These are phyloP conservation scores for Eupithecia pulchellata DNA, from an alignment of 2,888 invertebrate species.

Conservation along the genomic window DNA sequence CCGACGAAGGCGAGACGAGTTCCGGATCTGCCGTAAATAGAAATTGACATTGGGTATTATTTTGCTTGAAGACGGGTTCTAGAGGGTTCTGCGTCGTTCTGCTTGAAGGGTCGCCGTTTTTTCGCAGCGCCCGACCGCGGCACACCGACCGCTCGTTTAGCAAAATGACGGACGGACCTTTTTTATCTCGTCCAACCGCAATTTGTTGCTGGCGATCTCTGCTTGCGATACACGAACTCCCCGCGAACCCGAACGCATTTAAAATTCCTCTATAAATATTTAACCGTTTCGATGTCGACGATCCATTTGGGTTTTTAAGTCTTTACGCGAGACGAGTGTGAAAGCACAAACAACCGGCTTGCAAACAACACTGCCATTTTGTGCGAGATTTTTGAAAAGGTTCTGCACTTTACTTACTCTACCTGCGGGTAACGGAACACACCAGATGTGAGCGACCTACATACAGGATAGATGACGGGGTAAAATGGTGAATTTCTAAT, in stretches of 20 bases:
- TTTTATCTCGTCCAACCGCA: conserved; percentile 83
- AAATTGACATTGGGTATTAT: conserved; percentile 70
- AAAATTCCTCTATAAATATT: conserved; percentile 74
- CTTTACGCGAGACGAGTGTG: conserved; percentile 32
- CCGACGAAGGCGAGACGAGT: conserved; percentile 32
- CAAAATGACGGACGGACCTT: conserved; percentile 83
- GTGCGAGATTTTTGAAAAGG: conserved; percentile 12
- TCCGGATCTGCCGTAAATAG: conserved; percentile 62
- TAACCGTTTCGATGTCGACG: conserved; percentile 59
- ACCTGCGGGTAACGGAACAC: background rate
- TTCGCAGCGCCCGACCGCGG: conserved; percentile 63
- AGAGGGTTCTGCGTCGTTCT: conserved; percentile 3
- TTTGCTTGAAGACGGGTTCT: conserved; percentile 57
- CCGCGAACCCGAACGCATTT: conserved; percentile 67
- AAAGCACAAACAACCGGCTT: conserved; percentile 1
- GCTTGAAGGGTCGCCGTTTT: conserved; percentile 55
- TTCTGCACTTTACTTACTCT: conserved; percentile 6
- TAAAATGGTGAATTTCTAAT: background rate
- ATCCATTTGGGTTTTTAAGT: conserved; percentile 56
- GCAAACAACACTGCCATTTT: conserved; percentile 13
- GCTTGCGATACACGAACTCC: conserved; percentile 72
- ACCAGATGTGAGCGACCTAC: conserved; percentile 5
- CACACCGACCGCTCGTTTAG: conserved; percentile 72
- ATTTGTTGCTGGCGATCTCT: conserved; percentile 80
- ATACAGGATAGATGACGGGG: background rate